Evolutionary conservation across 2,888 invertebrate species (phyloP), one percentile per base, ranked within the genome.

Genomic region (Daptonema setosum): DNA sequence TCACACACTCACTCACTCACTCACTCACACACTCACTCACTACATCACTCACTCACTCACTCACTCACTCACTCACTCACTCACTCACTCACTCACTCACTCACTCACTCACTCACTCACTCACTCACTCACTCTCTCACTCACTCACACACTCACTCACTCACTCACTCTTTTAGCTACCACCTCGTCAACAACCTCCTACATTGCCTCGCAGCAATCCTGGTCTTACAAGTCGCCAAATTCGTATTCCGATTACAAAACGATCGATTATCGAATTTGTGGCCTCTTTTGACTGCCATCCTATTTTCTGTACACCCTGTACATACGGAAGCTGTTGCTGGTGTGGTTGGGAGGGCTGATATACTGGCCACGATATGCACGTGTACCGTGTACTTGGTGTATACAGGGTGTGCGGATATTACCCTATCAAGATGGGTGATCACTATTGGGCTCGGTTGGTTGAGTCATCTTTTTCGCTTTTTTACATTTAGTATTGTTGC

Each of bases 281-380:
- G 28, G 1, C 2, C 52, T 2, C 20, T 17, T 20, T 2, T 26
- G 3, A 8, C 20, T 22, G 87, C 87, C 0, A 76, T 87, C 11
- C 78, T 87, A 47, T 95, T 95, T 71, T 88, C 93, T 35, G 81
- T 83, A 1, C 93, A 95, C 74, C 93, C 93, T 20, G 82, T 95
- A 65, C 93, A 93, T 75, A 86, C 87, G 2, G 95, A 95, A 74
- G 90, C 93, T 66, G 58, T 68, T 2, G 61, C 66, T 22, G 60
- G 88, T 28, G 80, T 90, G 54, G 93, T 95, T 20, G 95, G 95
- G 1, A 79, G 93, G 57, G 91, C 93, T 1, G 95, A 95, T 72
- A 77, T 93, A 50, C 82, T 87, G 28, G 85, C 90, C 20, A 87
- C 87, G 71, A 81, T 87, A n/a, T n/a, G n/a, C n/a, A n/a, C n/a